A percentile compares a stretch with the other conserved stretches of the same genome.
phyloP scores from a whole-genome alignment of 2,888 invertebrate genomes.

The Drosophila sordidula region DNA sequence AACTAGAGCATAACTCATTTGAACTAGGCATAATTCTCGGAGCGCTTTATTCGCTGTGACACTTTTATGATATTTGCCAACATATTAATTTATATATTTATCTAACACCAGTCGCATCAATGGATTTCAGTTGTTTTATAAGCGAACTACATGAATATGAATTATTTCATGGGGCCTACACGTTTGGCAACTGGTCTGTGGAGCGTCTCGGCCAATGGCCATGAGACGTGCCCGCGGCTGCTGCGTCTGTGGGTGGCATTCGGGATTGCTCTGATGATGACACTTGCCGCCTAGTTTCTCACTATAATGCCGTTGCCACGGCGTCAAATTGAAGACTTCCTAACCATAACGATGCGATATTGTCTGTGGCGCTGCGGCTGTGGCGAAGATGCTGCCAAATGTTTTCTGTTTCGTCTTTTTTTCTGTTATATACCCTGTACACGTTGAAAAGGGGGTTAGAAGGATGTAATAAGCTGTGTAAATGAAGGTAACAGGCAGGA shows the following conservation, averaged over 20 bases:
- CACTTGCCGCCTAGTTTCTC: conserved; percentile 61
- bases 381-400: conserved; percentile 57
- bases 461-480: neutral
- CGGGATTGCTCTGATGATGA: conserved; percentile 53
- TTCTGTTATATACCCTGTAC: neutral
- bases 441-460: neutral
- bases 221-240: conserved; percentile 13
- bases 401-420: conserved; percentile 11
- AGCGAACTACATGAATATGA: conserved; percentile 56
- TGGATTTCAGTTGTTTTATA: conserved; percentile 49
- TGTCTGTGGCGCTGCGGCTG: conserved; percentile 18
- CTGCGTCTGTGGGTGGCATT: conserved; percentile 64
- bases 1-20: conserved; percentile 36
- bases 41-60: conserved; percentile 36
- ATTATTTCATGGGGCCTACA: conserved; percentile 56
- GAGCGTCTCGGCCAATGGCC: conserved; percentile 35
- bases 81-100: conserved; percentile 54
- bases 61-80: conserved; percentile 60
- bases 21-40: conserved; percentile 25
- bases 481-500: neutral
- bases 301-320: conserved; percentile 19
- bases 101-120: conserved; percentile 22
- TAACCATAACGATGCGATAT: conserved; percentile 35
- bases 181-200: conserved; percentile 61
- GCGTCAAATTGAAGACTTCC: conserved; percentile 66